phyloP scores from a whole-genome alignment of 2,113 vertebrate species.

The Halichoeres trimaculatus region DNA sequence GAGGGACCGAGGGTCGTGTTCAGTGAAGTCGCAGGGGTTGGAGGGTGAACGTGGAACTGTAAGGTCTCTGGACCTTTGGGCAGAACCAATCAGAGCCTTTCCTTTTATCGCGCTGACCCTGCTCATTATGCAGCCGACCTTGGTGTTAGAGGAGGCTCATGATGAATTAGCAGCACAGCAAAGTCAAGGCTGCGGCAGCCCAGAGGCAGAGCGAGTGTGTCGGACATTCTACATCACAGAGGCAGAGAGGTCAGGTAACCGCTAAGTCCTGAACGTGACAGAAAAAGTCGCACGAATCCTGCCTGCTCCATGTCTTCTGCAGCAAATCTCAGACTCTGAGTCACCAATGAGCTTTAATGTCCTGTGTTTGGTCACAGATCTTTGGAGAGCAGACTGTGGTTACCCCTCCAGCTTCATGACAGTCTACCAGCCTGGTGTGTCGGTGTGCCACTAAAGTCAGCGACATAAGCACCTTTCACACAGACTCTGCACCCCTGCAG shows the following conservation, averaged over 20 bases:
- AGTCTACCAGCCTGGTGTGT: too few species aligned
- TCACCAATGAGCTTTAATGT: not conserved
- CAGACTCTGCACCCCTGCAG: too few species aligned
- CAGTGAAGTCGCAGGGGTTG: conserved; percentile 44
- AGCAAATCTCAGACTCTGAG: conserved; percentile 7
- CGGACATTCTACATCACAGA: conserved; percentile 31
- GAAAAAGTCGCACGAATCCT: conserved; percentile 12
- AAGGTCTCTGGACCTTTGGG: conserved; percentile 41
- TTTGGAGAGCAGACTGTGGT: too few species aligned
- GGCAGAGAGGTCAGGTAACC: conserved; percentile 24
- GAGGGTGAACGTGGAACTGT: conserved; percentile 30
- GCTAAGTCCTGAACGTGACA: conserved; percentile 22
- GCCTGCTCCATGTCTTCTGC: not conserved
- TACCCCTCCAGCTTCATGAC: too few species aligned
- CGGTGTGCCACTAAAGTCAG: too few species aligned
- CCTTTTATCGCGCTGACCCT: conserved; percentile 65
- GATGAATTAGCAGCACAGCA: conserved; percentile 71
- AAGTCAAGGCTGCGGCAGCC: conserved; percentile 67
- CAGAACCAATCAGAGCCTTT: conserved; percentile 65
- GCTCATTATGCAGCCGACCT: conserved; percentile 69
- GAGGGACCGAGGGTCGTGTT: conserved; percentile 36
- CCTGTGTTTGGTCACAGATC: not conserved
- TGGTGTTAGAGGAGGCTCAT: conserved; percentile 51
- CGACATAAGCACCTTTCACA: too few species aligned
- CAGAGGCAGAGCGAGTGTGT: conserved; percentile 9